These are phyloP conservation scores for Cantharis rustica DNA, from an alignment of 2,888 invertebrate species.

Conservation along the genomic window DNA sequence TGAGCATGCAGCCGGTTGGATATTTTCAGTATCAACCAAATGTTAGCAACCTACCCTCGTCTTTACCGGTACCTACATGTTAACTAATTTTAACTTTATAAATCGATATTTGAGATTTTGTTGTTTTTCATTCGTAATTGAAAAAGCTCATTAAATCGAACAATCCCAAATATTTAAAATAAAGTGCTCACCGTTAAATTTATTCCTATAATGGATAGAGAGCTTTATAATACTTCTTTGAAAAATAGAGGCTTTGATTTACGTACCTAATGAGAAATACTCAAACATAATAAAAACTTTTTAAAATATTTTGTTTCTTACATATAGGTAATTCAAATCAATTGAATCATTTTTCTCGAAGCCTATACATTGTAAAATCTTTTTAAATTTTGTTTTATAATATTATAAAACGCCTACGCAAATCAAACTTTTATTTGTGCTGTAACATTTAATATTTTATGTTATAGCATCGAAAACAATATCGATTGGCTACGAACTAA, in stretches of 20 bases:
- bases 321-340: too few species aligned
- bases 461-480: too few species aligned
- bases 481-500: too few species aligned
- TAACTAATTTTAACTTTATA: neutral
- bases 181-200: neutral
- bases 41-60: constrained; percentile 57
- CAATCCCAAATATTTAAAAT: neutral
- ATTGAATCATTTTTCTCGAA: neutral
- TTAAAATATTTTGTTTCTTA: too few species aligned
- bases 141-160: neutral
- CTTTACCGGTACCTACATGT: constrained; percentile 66
- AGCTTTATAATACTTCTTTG: neutral
- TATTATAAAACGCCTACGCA: neutral
- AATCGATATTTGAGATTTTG: neutral
- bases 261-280: neutral
- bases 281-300: neutral
- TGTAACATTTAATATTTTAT: too few species aligned
- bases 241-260: neutral
- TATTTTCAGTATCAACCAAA: constrained; percentile 70
- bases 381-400: neutral
- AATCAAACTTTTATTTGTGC: neutral
- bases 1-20: constrained; percentile 79
- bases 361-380: neutral
- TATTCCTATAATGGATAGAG: neutral
- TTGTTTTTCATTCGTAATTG: neutral